Evolutionary conservation across 2,113 vertebrate species (phyloP).

Genomic region (Trichomycterus rosablanca): DNA sequence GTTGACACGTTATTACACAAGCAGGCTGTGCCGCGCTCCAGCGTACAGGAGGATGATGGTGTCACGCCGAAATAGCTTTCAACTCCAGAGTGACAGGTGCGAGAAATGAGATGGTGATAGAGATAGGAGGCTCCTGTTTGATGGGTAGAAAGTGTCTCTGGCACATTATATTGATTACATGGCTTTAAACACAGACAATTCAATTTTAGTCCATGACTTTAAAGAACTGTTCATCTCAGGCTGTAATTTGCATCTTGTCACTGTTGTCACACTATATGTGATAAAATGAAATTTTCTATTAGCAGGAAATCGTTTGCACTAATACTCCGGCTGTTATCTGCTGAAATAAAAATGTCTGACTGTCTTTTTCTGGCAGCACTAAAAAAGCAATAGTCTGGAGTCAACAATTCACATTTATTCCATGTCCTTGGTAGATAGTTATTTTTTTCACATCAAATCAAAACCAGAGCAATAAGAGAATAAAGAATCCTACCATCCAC

Average conservation of each 20-base stretch:
- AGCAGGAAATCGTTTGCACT: too few relatives aligned
- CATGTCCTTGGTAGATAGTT: slow-evolving; percentile 4
- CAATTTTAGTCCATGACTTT: too few relatives aligned
- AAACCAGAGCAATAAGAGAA: slow-evolving; percentile 19
- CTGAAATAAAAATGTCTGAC: too few relatives aligned
- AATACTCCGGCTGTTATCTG: too few relatives aligned
- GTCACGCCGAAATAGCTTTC: slow-evolving; percentile 36
- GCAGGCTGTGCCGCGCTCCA: slow-evolving; percentile 35
- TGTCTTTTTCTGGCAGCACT: background rate
- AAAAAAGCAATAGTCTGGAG: background rate
- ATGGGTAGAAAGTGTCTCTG: slow-evolving; percentile 18
- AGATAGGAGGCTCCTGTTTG: slow-evolving; percentile 10
- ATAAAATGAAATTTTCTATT: too few relatives aligned
- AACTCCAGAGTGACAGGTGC: slow-evolving; percentile 35
- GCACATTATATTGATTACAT: slow-evolving; percentile 3
- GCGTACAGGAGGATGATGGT: slow-evolving; percentile 37
- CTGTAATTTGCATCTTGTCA: background rate
- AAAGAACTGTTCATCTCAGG: background rate
- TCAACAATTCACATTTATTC: background rate
- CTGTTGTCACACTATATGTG: too few relatives aligned
- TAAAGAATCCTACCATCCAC: slow-evolving; percentile 81
- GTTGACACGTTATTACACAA: slow-evolving; percentile 68
- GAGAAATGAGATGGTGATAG: slow-evolving; percentile 26
- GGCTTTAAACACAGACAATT: slow-evolving; percentile 6
- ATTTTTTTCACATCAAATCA: slow-evolving; percentile 11